Conservation (phyloP, 2,888 invertebrate species). For the Andrena dorsata region DNA sequence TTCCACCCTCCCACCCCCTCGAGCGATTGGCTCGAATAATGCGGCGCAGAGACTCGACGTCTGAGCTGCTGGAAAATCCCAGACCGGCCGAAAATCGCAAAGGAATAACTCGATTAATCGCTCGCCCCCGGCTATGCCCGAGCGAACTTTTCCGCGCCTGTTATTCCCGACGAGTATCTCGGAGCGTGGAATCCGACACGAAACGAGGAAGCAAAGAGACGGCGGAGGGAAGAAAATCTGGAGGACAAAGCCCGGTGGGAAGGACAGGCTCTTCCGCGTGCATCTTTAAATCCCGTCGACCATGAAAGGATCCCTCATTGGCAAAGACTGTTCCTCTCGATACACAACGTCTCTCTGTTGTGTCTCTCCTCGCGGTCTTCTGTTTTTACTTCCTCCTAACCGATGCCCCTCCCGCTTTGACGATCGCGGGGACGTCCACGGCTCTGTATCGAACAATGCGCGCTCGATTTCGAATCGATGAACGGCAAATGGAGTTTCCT, state of each 20-base stretch:
- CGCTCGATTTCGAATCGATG: slow-evolving; percentile 34
- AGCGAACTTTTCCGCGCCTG: slow-evolving; percentile 60
- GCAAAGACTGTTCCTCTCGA: slow-evolving; percentile 43
- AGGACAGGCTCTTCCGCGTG: slow-evolving; percentile 37
- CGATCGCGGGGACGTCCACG: slow-evolving; percentile 5
- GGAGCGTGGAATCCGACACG: slow-evolving; percentile 22
- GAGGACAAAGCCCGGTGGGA: slow-evolving; percentile 42
- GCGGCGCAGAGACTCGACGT: slow-evolving; percentile 13
- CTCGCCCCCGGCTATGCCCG: slow-evolving; percentile 41
- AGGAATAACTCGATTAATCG: slow-evolving; percentile 74
- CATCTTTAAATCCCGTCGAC: slow-evolving; percentile 61
- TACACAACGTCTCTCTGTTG: slow-evolving; percentile 44
- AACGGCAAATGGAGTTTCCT: slow-evolving; percentile 17
- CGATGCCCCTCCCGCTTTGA: slow-evolving; percentile 28
- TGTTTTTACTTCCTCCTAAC: slow-evolving; percentile 17
- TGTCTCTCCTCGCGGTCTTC: slow-evolving; percentile 16
- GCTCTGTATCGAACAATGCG: slow-evolving; percentile 5
- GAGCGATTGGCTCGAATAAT: slow-evolving; percentile 53
- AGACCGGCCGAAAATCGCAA: slow-evolving; percentile 63
- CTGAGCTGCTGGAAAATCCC: slow-evolving; percentile 36
- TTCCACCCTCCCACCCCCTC: not conserved
- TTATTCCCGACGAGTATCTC: slow-evolving; percentile 54
- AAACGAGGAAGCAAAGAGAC: not conserved
- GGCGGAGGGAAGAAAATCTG: slow-evolving; percentile 5
- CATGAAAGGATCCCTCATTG: slow-evolving; percentile 56